Percentiles rank a stretch among this genome's conserved stretches.
These are phyloP conservation scores for Coregonus ussuriensis DNA, from an alignment of 2,797 vertebrate species.

Conservation along the genomic window DNA sequence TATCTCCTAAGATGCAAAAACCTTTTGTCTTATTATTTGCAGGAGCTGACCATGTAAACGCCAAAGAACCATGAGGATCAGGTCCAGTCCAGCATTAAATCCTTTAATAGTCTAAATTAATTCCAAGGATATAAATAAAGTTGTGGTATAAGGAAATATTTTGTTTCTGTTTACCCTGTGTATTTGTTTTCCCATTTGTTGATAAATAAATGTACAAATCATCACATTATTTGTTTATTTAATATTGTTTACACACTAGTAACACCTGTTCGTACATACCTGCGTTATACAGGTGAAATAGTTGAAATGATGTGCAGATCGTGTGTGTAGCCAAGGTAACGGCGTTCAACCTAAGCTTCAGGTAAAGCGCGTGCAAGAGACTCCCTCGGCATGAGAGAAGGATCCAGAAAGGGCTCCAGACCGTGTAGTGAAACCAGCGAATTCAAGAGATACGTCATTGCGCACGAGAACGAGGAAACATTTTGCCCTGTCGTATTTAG, in stretches of 20 bases:
- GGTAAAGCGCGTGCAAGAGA: neutral
- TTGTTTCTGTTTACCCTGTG: constrained; percentile 10
- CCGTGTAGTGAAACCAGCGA: neutral
- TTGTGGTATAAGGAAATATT: constrained; percentile 74
- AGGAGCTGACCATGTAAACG: constrained; percentile 87
- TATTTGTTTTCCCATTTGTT: constrained; percentile 1
- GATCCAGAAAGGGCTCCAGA: neutral
- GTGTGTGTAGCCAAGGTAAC: neutral
- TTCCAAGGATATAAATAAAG: constrained; percentile 79
- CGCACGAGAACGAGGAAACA: neutral
- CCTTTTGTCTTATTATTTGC: constrained; percentile 35
- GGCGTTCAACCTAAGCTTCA: neutral
- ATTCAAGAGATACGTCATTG: neutral
- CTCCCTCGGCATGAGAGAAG: neutral
- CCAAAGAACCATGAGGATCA: constrained; percentile 23
- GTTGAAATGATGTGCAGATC: neutral
- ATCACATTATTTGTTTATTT: constrained; percentile 2
- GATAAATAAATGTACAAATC: neutral
- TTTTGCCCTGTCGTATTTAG: neutral
- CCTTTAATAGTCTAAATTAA: constrained; percentile 79
- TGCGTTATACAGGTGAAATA: neutral
- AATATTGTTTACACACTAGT: neutral
- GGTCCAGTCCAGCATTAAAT: constrained; percentile 66
- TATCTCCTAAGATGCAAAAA: constrained; percentile 4
- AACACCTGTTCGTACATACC: neutral